Evolutionary conservation across 2,113 vertebrate species (phyloP).

Genomic region (Cathartes aura): DNA sequence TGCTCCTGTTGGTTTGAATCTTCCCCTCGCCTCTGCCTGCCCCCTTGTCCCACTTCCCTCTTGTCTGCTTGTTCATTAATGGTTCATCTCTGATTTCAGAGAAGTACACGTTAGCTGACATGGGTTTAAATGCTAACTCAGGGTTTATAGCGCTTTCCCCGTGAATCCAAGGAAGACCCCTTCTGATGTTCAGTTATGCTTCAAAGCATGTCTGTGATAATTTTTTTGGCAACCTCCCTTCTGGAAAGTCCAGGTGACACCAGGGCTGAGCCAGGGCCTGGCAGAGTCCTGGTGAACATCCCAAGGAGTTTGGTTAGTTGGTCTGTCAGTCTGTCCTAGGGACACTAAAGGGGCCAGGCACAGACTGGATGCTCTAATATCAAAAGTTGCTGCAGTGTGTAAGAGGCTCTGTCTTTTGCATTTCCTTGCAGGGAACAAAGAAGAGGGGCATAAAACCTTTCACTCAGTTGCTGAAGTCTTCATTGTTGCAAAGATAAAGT

Average conservation of each 20-base stretch:
- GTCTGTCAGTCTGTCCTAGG: background rate
- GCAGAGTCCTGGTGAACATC: background rate
- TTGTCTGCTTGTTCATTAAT: background rate
- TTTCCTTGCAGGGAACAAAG: background rate
- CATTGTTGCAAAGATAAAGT: slow-evolving; percentile 16
- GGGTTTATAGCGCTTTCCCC: background rate
- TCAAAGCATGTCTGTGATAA: background rate
- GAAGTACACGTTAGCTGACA: background rate
- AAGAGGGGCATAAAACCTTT: background rate
- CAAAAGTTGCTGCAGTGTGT: background rate
- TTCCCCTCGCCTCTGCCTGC: background rate
- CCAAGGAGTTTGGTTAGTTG: background rate
- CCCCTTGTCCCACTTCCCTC: background rate
- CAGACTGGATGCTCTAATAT: background rate
- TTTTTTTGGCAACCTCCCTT: background rate
- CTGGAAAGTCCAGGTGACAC: background rate
- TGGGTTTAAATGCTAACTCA: background rate
- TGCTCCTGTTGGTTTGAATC: background rate
- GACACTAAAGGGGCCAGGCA: background rate
- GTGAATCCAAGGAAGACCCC: background rate
- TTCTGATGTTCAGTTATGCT: background rate
- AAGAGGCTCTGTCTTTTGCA: background rate
- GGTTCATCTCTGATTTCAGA: background rate
- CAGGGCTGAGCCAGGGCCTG: background rate
- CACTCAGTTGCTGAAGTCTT: background rate